Evolutionary conservation across 2,888 invertebrate species (phyloP).

Genomic region (Anaspis maculata): DNA sequence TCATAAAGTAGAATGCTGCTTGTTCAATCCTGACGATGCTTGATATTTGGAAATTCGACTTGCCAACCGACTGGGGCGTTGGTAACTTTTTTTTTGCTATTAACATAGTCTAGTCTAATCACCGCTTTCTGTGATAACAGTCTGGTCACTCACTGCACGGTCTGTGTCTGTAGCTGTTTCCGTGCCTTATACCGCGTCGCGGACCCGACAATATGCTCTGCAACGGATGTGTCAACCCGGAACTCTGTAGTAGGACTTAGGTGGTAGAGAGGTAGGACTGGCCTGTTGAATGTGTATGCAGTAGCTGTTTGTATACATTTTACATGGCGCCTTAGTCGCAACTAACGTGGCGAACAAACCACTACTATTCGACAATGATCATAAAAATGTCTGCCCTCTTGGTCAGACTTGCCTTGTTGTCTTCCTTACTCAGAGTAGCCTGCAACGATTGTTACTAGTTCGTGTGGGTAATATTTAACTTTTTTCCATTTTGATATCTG

Average conservation of each 20-base stretch:
- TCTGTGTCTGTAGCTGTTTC: conserved; percentile 41
- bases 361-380: not conserved
- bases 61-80: too few species aligned
- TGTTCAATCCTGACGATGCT: conserved; percentile 37
- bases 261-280: conserved; percentile 30
- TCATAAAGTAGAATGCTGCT: conserved; percentile 47
- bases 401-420: conserved; percentile 37
- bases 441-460: conserved; percentile 14
- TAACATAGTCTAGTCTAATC: conserved; percentile 28
- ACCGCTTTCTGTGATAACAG: conserved; percentile 42
- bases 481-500: conserved; percentile 7
- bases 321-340: not conserved
- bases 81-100: conserved; percentile 3
- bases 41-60: conserved; percentile 16
- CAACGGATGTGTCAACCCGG: too few species aligned
- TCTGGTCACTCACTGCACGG: conserved; percentile 42
- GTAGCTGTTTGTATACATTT: conserved; percentile 21
- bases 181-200: conserved; percentile 36
- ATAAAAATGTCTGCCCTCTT: conserved; percentile 7
- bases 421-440: conserved; percentile 30
- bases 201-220: conserved; percentile 31
- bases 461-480: conserved; percentile 11
- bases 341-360: not conserved
- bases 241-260: conserved; percentile 22
- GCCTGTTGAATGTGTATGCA: conserved; percentile 38